These are phyloP conservation scores for Lysiphlebus fabarum DNA, from an alignment of 1,140 invertebrate species.

Conservation along the genomic window DNA sequence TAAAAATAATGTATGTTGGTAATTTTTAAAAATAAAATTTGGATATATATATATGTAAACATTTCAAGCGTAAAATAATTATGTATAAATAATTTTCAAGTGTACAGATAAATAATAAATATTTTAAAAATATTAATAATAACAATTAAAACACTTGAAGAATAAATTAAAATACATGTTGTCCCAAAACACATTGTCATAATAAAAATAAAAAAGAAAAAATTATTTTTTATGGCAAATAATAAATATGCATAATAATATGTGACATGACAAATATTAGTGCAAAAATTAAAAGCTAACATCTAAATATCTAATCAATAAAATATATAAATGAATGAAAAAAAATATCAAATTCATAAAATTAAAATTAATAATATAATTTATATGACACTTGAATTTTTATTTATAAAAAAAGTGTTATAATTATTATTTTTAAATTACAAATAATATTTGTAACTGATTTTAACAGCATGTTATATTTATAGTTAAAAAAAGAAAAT, in stretches of 20 bases:
- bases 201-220: conserved; percentile 33
- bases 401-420: background rate
- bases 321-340: conserved; percentile 25
- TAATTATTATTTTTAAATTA: background rate
- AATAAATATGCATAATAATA: conserved; percentile 33
- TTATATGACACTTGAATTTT: background rate
- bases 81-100: too few relatives aligned
- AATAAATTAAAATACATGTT: conserved; percentile 16
- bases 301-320: conserved; percentile 21
- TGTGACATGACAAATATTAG: conserved; percentile 46
- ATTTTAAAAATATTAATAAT: too few relatives aligned
- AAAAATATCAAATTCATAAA: background rate
- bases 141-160: too few relatives aligned
- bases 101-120: too few relatives aligned
- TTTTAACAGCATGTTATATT: too few relatives aligned
- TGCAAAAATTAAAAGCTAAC: conserved; percentile 24
- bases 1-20: too few relatives aligned
- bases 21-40: too few relatives aligned
- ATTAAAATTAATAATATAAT: background rate
- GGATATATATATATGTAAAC: too few relatives aligned
- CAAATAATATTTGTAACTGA: background rate
- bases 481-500: too few relatives aligned
- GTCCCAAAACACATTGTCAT: conserved; percentile 10
- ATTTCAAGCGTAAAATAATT: too few relatives aligned
- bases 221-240: conserved; percentile 54